phyloP scores from a whole-genome alignment of 1,140 invertebrate species.

The Nasonia vitripennis region DNA sequence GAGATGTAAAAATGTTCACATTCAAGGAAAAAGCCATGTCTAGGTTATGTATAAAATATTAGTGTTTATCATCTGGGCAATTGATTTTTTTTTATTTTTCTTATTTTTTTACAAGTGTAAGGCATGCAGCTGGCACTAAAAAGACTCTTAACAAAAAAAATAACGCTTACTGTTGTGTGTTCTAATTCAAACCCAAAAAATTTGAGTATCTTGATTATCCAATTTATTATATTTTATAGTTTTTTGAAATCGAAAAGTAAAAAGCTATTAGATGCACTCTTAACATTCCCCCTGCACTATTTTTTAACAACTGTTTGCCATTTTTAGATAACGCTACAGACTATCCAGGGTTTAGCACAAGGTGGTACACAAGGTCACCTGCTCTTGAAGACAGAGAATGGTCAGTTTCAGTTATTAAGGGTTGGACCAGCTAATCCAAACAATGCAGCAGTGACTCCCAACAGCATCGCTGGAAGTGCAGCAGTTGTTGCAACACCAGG shows the following conservation, averaged over 20 bases:
- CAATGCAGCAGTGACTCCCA: slow-evolving; percentile 77
- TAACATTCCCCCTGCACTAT: background rate
- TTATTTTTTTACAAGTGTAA: background rate
- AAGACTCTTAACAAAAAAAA: background rate
- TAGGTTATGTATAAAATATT: background rate
- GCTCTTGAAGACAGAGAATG: slow-evolving; percentile 95
- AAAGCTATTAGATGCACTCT: background rate
- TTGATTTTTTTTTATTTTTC: background rate
- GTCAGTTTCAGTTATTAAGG: slow-evolving; percentile 92
- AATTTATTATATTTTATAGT: background rate
- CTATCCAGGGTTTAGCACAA: slow-evolving; percentile 84
- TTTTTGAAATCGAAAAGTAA: background rate
- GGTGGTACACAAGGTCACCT: slow-evolving; percentile 90
- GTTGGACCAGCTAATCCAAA: slow-evolving; percentile 83
- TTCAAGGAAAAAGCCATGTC: too few relatives aligned
- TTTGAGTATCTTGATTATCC: background rate
- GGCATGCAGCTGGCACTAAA: too few relatives aligned
- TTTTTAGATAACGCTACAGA: slow-evolving; percentile 88
- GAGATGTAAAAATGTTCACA: too few relatives aligned
- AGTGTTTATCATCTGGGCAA: background rate
- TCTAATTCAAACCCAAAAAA: background rate
- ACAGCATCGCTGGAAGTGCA: slow-evolving; percentile 72
- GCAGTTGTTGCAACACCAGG: slow-evolving; percentile 66
- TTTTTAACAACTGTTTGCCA: slow-evolving; percentile 49
- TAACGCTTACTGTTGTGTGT: too few relatives aligned